Percentiles rank a stretch among this genome's conserved stretches.
Conservation (phyloP, 1,140 invertebrate genomes). For the Magallana angulata region DNA sequence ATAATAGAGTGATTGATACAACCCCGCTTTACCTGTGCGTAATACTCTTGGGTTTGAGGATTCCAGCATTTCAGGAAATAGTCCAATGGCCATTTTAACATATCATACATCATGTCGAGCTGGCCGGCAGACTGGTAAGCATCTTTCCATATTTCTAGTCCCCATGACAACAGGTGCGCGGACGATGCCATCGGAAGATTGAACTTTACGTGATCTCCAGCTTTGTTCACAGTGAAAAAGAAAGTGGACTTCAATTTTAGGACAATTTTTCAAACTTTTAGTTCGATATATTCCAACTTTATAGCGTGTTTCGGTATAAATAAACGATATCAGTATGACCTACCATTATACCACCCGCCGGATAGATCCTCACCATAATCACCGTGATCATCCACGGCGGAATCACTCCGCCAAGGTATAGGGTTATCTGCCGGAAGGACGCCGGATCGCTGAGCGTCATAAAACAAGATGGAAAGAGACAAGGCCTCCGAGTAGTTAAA, state of each 20-base stretch:
- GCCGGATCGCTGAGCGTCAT: constrained; percentile 84
- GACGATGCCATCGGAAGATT: constrained; percentile 84
- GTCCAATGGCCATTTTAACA: constrained; percentile 82
- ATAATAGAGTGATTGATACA: too few species aligned
- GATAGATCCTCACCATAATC: constrained; percentile 82
- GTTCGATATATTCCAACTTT: background rate
- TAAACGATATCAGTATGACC: background rate
- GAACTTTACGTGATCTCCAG: constrained; percentile 85
- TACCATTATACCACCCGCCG: constrained; percentile 84
- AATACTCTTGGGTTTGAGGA: constrained; percentile 53
- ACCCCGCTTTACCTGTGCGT: constrained; percentile 56
- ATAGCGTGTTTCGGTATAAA: background rate
- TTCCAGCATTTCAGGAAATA: constrained; percentile 83
- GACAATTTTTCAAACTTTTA: background rate
- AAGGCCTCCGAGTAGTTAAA: constrained; percentile 82
- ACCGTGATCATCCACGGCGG: constrained; percentile 82
- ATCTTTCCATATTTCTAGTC: constrained; percentile 80
- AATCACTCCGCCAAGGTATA: constrained; percentile 83
- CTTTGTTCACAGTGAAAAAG: constrained; percentile 71
- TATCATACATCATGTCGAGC: constrained; percentile 78
- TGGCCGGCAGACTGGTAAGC: constrained; percentile 80
- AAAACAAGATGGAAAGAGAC: constrained; percentile 83
- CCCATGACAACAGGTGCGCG: constrained; percentile 83
- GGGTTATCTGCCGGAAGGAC: constrained; percentile 81
- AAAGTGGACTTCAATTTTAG: background rate